A percentile compares a stretch with the other conserved stretches of the same genome.
These are phyloP conservation scores for Ptilodon capucinus DNA, from an alignment of 2,888 invertebrate species.

Conservation along the genomic window DNA sequence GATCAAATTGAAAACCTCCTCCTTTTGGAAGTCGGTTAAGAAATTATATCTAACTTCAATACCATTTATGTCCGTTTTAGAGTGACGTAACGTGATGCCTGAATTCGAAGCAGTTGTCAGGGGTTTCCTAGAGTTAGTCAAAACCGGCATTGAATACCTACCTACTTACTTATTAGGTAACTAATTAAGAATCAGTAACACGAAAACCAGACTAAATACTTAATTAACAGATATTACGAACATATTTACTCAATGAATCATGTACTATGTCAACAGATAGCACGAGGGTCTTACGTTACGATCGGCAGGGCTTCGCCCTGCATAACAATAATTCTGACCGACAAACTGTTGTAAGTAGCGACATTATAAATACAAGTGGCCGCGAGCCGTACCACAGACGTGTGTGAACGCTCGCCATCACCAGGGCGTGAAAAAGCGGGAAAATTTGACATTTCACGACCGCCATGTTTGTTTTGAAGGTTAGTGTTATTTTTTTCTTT, in stretches of 20 bases:
- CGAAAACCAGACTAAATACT: not conserved
- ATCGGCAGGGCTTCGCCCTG: conserved; percentile 59
- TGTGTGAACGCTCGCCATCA: conserved; percentile 57
- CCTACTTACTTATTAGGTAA: no score
- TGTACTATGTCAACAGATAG: conserved; percentile 33
- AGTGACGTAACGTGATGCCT: no score
- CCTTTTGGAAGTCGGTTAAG: no score
- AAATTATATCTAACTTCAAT: no score
- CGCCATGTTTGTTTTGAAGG: conserved; percentile 76
- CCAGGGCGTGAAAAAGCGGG: conserved; percentile 62
- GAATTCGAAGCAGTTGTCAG: no score
- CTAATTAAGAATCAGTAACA: not conserved
- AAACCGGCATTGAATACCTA: no score
- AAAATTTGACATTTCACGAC: conserved; percentile 61
- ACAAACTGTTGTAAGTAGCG: conserved; percentile 62
- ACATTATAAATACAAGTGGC: conserved; percentile 79
- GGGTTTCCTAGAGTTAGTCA: no score
- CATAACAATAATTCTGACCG: conserved; percentile 66
- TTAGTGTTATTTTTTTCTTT: conserved; percentile 48
- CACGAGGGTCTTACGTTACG: conserved; percentile 65
- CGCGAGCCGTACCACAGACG: conserved; percentile 55
- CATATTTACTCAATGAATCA: conserved; percentile 30
- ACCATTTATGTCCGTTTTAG: no score
- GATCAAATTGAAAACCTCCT: no score
- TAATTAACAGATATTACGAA: not conserved